Base-by-base conservation (phyloP, 1,140 invertebrate genomes). In the Pseudomyrmex gracilis region DNA sequence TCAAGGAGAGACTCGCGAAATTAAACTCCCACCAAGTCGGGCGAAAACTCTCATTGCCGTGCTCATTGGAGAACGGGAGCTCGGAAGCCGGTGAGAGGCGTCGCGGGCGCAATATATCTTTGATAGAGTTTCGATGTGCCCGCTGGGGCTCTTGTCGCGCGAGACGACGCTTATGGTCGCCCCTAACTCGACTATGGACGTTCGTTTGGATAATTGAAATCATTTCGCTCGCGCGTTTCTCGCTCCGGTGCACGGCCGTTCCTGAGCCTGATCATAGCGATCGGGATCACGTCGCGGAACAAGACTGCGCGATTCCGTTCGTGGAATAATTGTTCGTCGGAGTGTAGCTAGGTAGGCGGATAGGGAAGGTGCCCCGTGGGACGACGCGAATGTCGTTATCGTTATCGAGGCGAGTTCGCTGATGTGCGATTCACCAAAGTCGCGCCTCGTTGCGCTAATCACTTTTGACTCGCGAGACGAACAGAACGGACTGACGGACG, bases 181-280 rank as follows among this genome's bases (percentile, higher is more conserved):
- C 34, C 34, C 61, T 82, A 83, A 82, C 74, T 90, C 60, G 83
- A 91, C 7, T 82, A 85, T 83, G 70, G 84, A 91, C 73, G 88
- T 90, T 92, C 89, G 88, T 91, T 92, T 91, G 90, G 90, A 91
- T 93, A 93, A 93, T 94, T 93, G 92, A 92, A 93, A 93, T 92
- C 85, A 90, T 93, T 93, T 87, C 86, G 86, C 88, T 88, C 84
- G 90, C 84, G 90, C 84, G 90, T 92, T 93, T 93, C 91, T 93
- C 88, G 91, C 87, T 84, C 89, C 89, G 87, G 80, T 92, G 92
- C 76, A 80, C 87, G 43, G 61, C 24, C 84, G 88, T 90, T 90
- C 87, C 87, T 82, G 67, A 64, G 70, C n/a, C 70, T 86, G 88
- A 91, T 90, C 91, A 92, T 87, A 91, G 88, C 84, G 73, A 80